Evolutionary conservation across 1,140 invertebrate genomes (phyloP).

Genomic region (Stegodyphus mimosarum): DNA sequence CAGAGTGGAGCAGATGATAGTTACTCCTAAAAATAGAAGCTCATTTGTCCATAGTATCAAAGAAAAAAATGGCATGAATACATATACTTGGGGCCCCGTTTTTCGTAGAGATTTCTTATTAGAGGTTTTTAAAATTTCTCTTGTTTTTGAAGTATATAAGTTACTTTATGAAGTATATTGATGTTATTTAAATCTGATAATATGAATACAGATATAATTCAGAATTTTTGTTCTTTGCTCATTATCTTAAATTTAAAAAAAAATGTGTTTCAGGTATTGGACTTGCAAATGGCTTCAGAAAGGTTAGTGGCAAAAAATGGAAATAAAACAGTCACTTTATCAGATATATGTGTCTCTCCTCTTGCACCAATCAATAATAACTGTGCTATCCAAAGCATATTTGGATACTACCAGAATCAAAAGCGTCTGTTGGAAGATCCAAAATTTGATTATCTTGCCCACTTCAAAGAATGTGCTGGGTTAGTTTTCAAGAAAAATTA

Average conservation of each 20-base stretch:
- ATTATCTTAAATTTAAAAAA: too few relatives aligned
- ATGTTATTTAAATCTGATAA: too few relatives aligned
- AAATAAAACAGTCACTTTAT: constrained; percentile 71
- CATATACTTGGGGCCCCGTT: constrained; percentile 80
- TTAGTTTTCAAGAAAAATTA: constrained; percentile 61
- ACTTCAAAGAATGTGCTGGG: constrained; percentile 74
- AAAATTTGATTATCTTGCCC: constrained; percentile 80
- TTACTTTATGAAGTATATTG: neutral
- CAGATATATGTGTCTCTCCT: constrained; percentile 93
- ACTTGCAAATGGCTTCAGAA: constrained; percentile 79
- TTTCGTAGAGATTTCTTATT: constrained; percentile 85
- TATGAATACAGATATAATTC: too few relatives aligned
- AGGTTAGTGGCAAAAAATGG: constrained; percentile 47
- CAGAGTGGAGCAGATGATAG: constrained; percentile 90
- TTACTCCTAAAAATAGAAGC: constrained; percentile 67
- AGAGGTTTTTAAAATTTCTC: constrained; percentile 65
- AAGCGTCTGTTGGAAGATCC: constrained; percentile 67
- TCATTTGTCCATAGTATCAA: constrained; percentile 51
- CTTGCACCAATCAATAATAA: constrained; percentile 73
- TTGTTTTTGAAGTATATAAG: constrained; percentile 6
- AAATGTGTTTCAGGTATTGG: constrained; percentile 71
- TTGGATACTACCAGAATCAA: constrained; percentile 89
- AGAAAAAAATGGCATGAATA: constrained; percentile 46
- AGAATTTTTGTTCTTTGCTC: too few relatives aligned
- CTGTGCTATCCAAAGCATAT: constrained; percentile 88